Evolutionary conservation across 2,797 vertebrate species (phyloP).

Genomic region (Luscinia megarhynchos): DNA sequence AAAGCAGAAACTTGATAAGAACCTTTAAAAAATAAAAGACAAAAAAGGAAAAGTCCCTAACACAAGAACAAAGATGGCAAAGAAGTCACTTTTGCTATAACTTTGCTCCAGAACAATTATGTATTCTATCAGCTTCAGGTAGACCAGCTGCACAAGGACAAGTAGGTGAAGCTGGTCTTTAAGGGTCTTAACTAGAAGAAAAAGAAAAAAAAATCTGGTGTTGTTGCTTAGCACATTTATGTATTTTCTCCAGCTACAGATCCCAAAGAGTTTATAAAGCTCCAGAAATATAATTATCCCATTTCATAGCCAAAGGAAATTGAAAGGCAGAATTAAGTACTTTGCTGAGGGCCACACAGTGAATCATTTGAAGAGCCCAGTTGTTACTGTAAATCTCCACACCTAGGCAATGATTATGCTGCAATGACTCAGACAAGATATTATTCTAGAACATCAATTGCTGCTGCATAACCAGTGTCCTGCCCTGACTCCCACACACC

Average conservation of each 20-base stretch:
- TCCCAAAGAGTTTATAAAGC: constrained; percentile 55
- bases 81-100: not conserved
- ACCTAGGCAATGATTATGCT: constrained; percentile 54
- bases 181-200: not conserved
- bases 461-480: not conserved
- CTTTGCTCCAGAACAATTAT: not conserved
- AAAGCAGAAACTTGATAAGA: not conserved
- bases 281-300: constrained; percentile 53
- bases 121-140: not conserved
- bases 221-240: not conserved
- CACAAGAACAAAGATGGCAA: not conserved
- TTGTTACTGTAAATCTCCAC: constrained; percentile 59
- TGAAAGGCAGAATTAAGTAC: constrained; percentile 55
- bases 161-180: not conserved
- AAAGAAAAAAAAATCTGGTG: not conserved
- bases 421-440: constrained; percentile 30
- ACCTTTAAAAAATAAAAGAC: not conserved
- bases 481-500: not conserved
- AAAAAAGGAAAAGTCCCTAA: not conserved
- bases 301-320: constrained; percentile 47
- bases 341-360: constrained; percentile 43
- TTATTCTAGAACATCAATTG: constrained; percentile 57
- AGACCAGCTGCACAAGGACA: not conserved
- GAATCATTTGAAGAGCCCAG: constrained; percentile 58
- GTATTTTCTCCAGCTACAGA: constrained; percentile 31